A percentile compares a stretch with the other conserved stretches of the same genome.
Evolutionary conservation across 2,113 vertebrate species (phyloP).

Genomic region (Uria aalge): DNA sequence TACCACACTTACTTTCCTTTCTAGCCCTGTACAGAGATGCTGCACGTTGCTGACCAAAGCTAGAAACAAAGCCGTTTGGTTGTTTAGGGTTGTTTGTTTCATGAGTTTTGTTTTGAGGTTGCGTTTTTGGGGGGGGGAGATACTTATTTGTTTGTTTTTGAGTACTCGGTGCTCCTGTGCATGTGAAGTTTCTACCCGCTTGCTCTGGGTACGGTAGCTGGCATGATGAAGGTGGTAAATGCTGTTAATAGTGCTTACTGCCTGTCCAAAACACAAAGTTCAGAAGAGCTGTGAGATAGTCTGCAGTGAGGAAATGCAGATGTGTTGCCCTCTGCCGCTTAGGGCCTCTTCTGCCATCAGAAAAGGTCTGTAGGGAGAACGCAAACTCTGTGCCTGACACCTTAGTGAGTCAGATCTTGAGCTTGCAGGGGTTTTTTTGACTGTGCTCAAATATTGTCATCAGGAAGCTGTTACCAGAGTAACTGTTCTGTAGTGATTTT

Average conservation of each 20-base stretch:
- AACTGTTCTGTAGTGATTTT: neutral
- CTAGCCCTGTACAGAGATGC: neutral
- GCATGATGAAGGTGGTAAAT: neutral
- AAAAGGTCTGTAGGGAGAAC: neutral
- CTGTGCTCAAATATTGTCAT: neutral
- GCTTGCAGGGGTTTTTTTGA: neutral
- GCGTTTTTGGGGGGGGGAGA: neutral
- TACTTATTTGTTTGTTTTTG: neutral
- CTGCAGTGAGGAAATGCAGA: neutral
- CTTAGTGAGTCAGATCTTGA: neutral
- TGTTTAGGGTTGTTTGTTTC: accelerated
- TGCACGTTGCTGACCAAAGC: neutral
- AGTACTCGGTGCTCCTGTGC: neutral
- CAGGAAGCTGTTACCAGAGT: neutral
- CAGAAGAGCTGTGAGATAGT: neutral
- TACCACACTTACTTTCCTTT: neutral
- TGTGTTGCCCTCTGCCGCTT: neutral
- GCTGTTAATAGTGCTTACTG: neutral
- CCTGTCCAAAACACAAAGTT: neutral
- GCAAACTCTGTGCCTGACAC: neutral
- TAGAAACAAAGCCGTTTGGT: neutral
- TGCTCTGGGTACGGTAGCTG: neutral
- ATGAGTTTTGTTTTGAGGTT: neutral
- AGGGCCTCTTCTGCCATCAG: neutral
- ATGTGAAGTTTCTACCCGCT: neutral